These are phyloP conservation scores for Didymodactylos carnosus DNA, from an alignment of 2,888 invertebrate species.

Conservation along the genomic window DNA sequence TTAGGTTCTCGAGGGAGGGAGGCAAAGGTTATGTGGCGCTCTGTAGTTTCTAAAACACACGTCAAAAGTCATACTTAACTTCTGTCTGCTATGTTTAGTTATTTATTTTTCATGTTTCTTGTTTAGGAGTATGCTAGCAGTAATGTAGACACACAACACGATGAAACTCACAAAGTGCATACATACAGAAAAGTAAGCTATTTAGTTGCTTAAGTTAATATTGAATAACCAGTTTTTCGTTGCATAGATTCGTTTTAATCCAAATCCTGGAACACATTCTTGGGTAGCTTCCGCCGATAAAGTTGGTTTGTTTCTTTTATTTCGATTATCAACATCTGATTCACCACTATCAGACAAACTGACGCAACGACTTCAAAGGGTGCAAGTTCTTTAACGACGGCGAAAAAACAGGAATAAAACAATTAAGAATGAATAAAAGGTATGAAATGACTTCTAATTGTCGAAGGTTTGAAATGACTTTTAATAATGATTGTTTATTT, in stretches of 20 bases:
- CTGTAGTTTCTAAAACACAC: too few species aligned
- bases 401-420: too few species aligned
- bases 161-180: not conserved
- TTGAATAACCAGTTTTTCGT: not conserved
- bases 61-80: too few species aligned
- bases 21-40: too few species aligned
- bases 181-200: not conserved
- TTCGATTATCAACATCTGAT: not conserved
- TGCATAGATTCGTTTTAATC: not conserved
- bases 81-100: too few species aligned
- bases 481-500: too few species aligned
- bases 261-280: not conserved
- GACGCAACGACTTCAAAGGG: not conserved
- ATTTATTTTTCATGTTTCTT: too few species aligned
- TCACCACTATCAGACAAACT: not conserved
- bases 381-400: not conserved
- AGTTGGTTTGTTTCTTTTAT: not conserved
- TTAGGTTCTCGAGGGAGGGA: too few species aligned
- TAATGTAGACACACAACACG: not conserved
- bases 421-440: too few species aligned
- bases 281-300: not conserved
- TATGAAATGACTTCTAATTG: too few species aligned
- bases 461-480: too few species aligned
- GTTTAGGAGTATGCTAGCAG: not conserved
- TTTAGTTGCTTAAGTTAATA: too few species aligned